Conservation (phyloP, 2,888 invertebrate genomes). For the Gortyna flavago region DNA sequence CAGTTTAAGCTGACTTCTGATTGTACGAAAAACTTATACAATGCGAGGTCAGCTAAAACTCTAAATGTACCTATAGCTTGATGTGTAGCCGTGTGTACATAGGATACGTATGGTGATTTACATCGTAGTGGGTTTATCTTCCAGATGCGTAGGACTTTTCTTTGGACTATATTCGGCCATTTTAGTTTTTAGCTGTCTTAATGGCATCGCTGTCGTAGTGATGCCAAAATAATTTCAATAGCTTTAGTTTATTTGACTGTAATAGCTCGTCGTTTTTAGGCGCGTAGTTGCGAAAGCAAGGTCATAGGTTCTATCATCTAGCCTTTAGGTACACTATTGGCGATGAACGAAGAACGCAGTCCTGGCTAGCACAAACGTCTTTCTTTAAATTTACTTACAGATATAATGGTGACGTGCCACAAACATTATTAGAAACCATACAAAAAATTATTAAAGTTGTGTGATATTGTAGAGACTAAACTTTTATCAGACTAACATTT, state of each 20-base stretch:
- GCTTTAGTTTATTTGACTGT: not conserved
- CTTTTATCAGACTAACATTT: not conserved
- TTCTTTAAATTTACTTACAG: not conserved
- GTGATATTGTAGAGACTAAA: no score
- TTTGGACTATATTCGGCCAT: not conserved
- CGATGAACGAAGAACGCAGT: no score
- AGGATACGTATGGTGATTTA: constrained; percentile 7
- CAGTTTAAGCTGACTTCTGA: no score
- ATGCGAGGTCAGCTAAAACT: no score
- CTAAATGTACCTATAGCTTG: no score
- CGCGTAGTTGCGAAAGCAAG: not conserved
- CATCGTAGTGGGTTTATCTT: constrained; percentile 9
- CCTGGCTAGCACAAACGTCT: not conserved
- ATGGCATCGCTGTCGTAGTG: no score
- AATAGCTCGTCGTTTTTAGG: not conserved
- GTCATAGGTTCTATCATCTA: not conserved
- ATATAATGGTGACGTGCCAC: not conserved
- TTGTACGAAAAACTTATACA: no score
- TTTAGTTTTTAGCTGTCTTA: not conserved
- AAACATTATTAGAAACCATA: not conserved
- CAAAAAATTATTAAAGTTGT: not conserved
- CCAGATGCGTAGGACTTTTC: not conserved
- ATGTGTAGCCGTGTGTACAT: no score
- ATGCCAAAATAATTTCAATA: not conserved
- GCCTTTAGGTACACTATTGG: no score